Percentiles rank a stretch among this genome's conserved stretches.
phyloP scores from a whole-genome alignment of 1,140 invertebrate species.

The Chironomus striatipennis region DNA sequence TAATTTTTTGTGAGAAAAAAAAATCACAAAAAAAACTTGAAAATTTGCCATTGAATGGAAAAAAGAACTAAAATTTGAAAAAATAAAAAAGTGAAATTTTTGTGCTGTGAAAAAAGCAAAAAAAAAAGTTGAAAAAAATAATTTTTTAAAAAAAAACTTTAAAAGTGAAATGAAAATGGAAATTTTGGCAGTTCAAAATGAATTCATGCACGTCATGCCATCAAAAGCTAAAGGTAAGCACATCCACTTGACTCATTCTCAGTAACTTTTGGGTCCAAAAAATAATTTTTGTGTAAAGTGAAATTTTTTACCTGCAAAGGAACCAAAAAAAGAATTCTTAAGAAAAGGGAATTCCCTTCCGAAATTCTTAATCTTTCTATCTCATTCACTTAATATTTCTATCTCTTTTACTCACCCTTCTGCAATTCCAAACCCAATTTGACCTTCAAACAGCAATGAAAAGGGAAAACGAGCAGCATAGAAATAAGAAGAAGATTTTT shows the following conservation, averaged over 20 bases:
- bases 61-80: neutral
- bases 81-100: neutral
- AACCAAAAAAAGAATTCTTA: too few species aligned
- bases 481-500: neutral
- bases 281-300: too few species aligned
- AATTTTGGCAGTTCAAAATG: slow-evolving; percentile 1
- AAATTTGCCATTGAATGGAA: neutral
- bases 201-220: slow-evolving; percentile 5
- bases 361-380: neutral
- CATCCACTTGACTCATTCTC: neutral
- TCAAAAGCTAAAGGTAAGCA: slow-evolving; percentile 12
- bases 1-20: neutral
- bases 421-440: neutral
- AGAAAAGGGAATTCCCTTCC: too few species aligned
- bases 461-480: neutral
- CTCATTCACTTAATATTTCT: neutral
- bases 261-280: neutral
- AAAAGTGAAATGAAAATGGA: neutral
- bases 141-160: neutral
- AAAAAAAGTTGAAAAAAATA: neutral
- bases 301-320: too few species aligned
- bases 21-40: neutral
- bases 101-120: neutral
- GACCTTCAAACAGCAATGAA: slow-evolving; percentile 6
- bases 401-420: neutral